phyloP scores from a whole-genome alignment of 2,888 invertebrate species.

The Oscheius sp. region DNA sequence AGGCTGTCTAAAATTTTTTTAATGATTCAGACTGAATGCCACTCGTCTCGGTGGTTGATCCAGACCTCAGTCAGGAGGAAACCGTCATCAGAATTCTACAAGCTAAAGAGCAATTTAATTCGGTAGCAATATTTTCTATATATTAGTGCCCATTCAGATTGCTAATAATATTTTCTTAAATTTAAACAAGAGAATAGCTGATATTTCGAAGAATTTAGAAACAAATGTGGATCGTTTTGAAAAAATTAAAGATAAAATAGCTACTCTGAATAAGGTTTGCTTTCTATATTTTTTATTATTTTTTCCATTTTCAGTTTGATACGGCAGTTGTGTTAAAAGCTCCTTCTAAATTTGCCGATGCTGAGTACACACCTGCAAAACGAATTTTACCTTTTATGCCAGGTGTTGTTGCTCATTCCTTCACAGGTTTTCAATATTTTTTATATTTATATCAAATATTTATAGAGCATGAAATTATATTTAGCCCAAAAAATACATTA shows the following conservation, averaged over 20 bases:
- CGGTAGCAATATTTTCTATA: not conserved
- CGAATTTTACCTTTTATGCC: conserved; percentile 25
- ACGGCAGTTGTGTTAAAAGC: conserved; percentile 38
- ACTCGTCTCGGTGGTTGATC: conserved; percentile 46
- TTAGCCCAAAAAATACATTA: not conserved
- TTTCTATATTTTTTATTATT: not conserved
- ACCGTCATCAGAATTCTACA: conserved; percentile 45
- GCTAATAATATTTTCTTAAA: conserved; percentile 1
- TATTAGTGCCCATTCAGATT: not conserved
- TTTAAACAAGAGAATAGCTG: not conserved
- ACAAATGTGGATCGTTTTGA: conserved; percentile 4
- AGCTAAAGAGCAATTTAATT: conserved; percentile 39
- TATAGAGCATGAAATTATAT: not conserved
- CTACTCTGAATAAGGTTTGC: conserved; percentile 17
- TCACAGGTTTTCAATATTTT: not conserved
- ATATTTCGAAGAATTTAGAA: conserved; percentile 1
- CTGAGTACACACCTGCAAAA: conserved; percentile 24
- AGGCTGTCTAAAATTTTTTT: no score
- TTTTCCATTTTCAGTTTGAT: conserved; percentile 35
- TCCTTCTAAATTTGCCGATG: conserved; percentile 39
- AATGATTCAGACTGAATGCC: conserved; percentile 44
- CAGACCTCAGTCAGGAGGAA: conserved; percentile 57
- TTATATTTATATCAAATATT: not conserved
- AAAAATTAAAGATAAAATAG: conserved; percentile 9
- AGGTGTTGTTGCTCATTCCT: conserved; percentile 1